These are phyloP conservation scores for Gonatopus flavifemur DNA, from an alignment of 1,140 invertebrate genomes.

Conservation along the genomic window DNA sequence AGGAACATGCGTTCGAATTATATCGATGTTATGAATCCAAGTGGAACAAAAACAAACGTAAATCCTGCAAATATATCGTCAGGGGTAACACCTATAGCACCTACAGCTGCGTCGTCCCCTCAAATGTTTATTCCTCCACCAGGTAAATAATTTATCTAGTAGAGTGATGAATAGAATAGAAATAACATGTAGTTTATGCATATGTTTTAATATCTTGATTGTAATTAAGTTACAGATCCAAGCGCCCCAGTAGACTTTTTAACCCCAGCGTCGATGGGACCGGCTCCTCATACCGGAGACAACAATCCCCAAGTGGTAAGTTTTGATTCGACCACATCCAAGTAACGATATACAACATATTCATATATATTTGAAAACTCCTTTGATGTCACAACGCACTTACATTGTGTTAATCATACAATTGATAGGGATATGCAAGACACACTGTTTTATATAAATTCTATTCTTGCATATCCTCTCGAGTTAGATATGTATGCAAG, in stretches of 20 bases:
- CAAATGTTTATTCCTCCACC: conserved; percentile 62
- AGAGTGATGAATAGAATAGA: no score
- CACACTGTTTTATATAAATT: no score
- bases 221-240: conserved; percentile 57
- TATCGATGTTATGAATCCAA: conserved; percentile 83
- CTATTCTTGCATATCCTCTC: no score
- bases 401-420: conserved; percentile 28
- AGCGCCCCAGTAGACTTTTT: conserved; percentile 63
- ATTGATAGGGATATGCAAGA: no score
- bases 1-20: conserved; percentile 71
- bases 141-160: conserved; percentile 36
- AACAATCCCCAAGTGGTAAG: conserved; percentile 50
- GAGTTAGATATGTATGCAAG: no score
- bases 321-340: no score
- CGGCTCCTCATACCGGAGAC: conserved; percentile 35
- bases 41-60: conserved; percentile 55
- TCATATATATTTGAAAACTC: conserved; percentile 3
- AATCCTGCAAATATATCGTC: conserved; percentile 55
- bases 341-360: neutral
- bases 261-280: conserved; percentile 46
- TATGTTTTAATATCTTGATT: no score
- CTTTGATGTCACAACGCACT: conserved; percentile 17
- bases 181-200: no score
- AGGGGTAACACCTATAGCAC: conserved; percentile 53
- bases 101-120: conserved; percentile 51